Conservation (phyloP, 2,113 vertebrate species). For the Ictalurus punctatus region DNA sequence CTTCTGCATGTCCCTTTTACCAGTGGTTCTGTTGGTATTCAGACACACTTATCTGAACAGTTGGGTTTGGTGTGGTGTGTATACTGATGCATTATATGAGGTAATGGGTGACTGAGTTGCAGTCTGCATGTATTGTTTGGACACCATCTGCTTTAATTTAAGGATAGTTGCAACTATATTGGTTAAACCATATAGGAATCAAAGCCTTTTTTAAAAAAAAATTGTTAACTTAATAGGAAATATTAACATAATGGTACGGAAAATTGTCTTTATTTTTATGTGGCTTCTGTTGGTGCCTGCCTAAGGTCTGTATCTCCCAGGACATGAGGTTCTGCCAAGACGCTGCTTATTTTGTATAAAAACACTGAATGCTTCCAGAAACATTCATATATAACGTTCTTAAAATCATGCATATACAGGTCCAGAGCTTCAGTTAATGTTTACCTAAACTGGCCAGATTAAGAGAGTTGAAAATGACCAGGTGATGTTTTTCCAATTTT, state of each 20-base stretch:
- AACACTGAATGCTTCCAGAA: background rate
- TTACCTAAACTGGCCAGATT: background rate
- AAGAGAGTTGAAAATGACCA: background rate
- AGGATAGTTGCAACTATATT: background rate
- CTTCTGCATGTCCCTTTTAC: constrained; percentile 7
- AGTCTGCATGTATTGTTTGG: constrained; percentile 1
- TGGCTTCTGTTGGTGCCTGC: background rate
- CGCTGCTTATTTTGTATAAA: no score
- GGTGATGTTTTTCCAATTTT: background rate
- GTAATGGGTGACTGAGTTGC: constrained; percentile 24
- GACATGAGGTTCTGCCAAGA: background rate
- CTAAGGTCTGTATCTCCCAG: background rate
- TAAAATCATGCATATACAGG: background rate
- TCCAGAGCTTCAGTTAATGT: background rate
- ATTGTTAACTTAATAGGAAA: background rate
- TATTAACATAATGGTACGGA: background rate
- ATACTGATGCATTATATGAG: background rate
- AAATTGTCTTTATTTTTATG: background rate
- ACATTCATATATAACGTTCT: background rate
- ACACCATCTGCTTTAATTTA: constrained; percentile 3
- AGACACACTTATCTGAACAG: background rate
- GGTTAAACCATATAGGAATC: constrained; percentile 7
- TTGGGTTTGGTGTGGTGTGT: background rate
- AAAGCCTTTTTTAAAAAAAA: background rate
- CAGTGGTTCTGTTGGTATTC: background rate